Evolutionary conservation across 2,113 vertebrate genomes (phyloP).

Genomic region (Gymnarchus niloticus): DNA sequence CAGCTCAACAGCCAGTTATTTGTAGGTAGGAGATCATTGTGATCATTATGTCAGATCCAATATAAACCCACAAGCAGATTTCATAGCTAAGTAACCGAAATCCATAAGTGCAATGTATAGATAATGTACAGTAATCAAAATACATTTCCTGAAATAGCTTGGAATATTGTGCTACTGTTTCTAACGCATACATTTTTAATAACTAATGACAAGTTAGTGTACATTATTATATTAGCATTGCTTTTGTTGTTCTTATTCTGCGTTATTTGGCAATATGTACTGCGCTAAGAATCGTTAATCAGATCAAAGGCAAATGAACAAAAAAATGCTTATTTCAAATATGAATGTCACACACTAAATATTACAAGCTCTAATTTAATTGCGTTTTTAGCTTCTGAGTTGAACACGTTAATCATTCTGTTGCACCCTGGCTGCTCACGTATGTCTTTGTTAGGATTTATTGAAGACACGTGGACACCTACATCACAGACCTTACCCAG

Average conservation of each 20-base stretch:
- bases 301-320: neutral
- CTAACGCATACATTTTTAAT: neutral
- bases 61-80: neutral
- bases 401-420: neutral
- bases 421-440: neutral
- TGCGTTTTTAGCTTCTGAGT: no score
- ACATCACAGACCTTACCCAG: neutral
- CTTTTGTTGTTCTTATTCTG: neutral
- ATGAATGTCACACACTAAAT: neutral
- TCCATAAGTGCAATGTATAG: neutral
- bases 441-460: neutral
- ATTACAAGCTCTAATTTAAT: no score
- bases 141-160: neutral
- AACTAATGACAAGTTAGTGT: neutral
- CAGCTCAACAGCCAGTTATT: constrained; percentile 94
- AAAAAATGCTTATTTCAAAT: neutral
- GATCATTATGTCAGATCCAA: neutral
- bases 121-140: neutral
- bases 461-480: neutral
- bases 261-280: neutral
- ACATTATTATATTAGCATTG: neutral
- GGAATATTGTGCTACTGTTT: neutral
- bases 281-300: neutral
- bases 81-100: neutral
- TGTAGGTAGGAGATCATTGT: constrained; percentile 68